Percentiles rank a stretch among this genome's conserved stretches.
These are phyloP conservation scores for Anneissia japonica DNA, from an alignment of 35 echinoderm and acorn worm species.

Conservation along the genomic window DNA sequence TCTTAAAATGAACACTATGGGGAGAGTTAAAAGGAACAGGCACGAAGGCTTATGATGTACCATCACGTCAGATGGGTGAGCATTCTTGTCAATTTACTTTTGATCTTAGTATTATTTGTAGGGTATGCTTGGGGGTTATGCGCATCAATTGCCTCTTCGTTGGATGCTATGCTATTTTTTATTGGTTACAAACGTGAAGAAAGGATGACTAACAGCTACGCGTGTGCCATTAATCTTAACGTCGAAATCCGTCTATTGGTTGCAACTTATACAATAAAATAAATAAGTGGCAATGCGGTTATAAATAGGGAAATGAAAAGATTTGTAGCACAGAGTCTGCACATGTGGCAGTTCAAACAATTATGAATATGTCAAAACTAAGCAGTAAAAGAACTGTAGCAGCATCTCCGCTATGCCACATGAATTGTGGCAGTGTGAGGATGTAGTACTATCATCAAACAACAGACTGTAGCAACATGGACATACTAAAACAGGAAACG, in stretches of 20 bases:
- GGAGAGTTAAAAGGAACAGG: constrained; percentile 1
- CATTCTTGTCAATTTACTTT: background rate
- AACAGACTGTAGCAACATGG: too few species aligned
- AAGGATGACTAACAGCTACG: background rate
- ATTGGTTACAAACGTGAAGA: background rate
- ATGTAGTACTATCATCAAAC: too few species aligned
- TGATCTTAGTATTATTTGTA: background rate
- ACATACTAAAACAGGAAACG: too few species aligned
- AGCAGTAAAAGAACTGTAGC: too few species aligned
- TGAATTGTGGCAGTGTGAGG: too few species aligned
- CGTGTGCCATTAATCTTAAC: background rate
- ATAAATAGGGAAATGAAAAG: too few species aligned
- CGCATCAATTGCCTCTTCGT: background rate
- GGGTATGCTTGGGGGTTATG: background rate
- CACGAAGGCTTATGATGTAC: background rate
- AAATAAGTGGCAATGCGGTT: too few species aligned
- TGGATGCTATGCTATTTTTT: background rate
- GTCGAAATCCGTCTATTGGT: background rate
- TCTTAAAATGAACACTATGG: background rate
- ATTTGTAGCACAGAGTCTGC: too few species aligned
- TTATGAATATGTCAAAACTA: too few species aligned
- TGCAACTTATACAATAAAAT: too few species aligned
- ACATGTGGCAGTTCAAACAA: too few species aligned
- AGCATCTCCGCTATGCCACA: too few species aligned
- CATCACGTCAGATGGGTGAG: background rate